A percentile compares a stretch with the other conserved stretches of the same genome.
phyloP scores from a whole-genome alignment of 1,140 invertebrate genomes.

The Drosophila gunungcola region DNA sequence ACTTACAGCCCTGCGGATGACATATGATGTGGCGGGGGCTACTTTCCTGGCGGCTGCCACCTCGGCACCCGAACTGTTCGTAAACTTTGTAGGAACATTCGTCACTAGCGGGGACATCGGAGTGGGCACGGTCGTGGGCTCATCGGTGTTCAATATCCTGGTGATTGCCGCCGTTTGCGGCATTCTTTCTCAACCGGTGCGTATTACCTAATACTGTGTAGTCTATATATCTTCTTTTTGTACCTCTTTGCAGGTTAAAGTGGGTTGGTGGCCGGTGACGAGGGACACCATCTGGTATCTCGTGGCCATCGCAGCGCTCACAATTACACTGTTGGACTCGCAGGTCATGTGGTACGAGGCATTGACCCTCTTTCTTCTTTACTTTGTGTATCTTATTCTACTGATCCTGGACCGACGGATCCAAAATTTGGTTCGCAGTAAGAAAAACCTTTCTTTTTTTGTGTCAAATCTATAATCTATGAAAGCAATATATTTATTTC shows the following conservation, averaged over 20 bases:
- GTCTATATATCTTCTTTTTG: no score
- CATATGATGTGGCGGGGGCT: conserved; percentile 93
- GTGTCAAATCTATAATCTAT: neutral
- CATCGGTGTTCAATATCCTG: conserved; percentile 96
- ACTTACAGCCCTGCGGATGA: conserved; percentile 88
- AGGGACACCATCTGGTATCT: conserved; percentile 94
- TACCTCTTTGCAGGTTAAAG: neutral
- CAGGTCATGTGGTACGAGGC: conserved; percentile 4
- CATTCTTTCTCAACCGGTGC: conserved; percentile 84
- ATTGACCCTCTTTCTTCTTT: neutral
- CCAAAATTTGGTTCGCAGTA: conserved; percentile 1
- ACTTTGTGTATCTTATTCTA: conserved; percentile 11
- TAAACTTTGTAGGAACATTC: conserved; percentile 95
- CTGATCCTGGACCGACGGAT: conserved; percentile 24
- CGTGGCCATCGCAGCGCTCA: conserved; percentile 15
- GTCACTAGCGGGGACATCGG: conserved; percentile 94
- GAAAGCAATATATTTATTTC: no score
- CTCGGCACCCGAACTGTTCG: conserved; percentile 96
- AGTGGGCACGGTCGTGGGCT: conserved; percentile 95
- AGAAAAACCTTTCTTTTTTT: neutral
- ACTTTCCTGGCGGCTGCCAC: conserved; percentile 97
- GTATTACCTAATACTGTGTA: neutral
- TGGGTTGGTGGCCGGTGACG: conserved; percentile 93
- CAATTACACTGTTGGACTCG: conserved; percentile 12
- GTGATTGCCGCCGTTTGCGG: conserved; percentile 95